A percentile compares a stretch with the other conserved stretches of the same genome.
Conservation (phyloP, 2,113 vertebrate genomes). For the Catagonus wagneri region DNA sequence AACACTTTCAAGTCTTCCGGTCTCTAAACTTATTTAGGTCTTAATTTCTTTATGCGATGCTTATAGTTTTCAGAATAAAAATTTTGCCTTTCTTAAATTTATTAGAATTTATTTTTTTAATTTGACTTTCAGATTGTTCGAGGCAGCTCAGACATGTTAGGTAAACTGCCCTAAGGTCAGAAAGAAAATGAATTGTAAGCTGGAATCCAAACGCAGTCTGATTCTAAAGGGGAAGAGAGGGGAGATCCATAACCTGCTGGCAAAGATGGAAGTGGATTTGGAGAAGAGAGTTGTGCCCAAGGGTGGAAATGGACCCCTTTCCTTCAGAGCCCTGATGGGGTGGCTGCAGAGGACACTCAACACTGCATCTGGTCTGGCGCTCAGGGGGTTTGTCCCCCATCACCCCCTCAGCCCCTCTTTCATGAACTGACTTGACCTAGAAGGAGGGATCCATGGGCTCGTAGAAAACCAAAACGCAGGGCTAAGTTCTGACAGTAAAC, state of each 20-base stretch:
- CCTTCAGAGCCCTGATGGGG: neutral
- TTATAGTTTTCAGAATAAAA: neutral
- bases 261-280: neutral
- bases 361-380: neutral
- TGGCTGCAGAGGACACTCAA: neutral
- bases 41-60: neutral
- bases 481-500: slow-evolving; percentile 35
- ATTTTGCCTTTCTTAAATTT: neutral
- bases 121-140: neutral
- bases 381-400: neutral
- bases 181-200: neutral
- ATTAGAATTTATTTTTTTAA: neutral
- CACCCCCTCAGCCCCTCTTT: neutral
- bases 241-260: neutral
- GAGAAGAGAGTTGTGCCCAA: neutral
- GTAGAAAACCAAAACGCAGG: neutral
- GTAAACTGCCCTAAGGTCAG: neutral
- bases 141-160: neutral
- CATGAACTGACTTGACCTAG: neutral
- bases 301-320: neutral
- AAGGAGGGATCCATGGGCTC: neutral
- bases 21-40: neutral
- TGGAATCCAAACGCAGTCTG: neutral
- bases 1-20: neutral
- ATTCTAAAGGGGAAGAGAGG: neutral